A percentile compares a stretch with the other conserved stretches of the same genome.
These are phyloP conservation scores for Fukomys damarensis DNA, from an alignment of 2,113 vertebrate species.

Conservation along the genomic window DNA sequence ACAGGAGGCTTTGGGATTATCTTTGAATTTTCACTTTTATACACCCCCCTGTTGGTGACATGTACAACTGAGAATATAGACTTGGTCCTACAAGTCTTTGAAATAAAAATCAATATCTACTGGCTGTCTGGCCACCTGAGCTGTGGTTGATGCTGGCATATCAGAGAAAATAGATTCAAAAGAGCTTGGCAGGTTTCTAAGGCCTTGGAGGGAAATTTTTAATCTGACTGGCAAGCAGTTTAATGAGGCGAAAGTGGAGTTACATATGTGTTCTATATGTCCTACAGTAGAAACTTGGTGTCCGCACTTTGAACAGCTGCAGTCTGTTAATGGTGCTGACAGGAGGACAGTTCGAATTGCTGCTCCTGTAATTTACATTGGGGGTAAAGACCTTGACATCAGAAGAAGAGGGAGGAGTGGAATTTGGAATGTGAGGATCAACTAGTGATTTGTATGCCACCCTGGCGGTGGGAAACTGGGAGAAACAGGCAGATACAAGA, in stretches of 20 bases:
- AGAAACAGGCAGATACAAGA: neutral
- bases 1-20: conserved; percentile 59
- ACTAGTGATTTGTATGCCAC: neutral
- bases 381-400: neutral
- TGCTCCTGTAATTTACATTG: neutral
- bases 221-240: conserved; percentile 37
- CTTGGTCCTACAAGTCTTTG: neutral
- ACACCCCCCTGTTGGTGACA: neutral
- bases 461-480: too few species aligned
- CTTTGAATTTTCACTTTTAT: fast-evolving
- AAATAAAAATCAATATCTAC: neutral
- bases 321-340: neutral
- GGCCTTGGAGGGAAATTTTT: neutral
- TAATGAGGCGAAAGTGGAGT: conserved; percentile 2
- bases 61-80: neutral
- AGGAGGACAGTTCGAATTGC: neutral
- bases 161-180: conserved; percentile 21
- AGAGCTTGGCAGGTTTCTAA: conserved; percentile 18
- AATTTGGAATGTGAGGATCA: neutral
- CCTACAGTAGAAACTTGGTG: neutral
- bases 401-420: neutral
- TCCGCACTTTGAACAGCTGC: neutral
- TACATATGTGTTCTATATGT: neutral
- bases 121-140: neutral
- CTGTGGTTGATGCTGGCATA: neutral